These are phyloP conservation scores for Delia radicum DNA, from an alignment of 1,140 invertebrate genomes.

Conservation along the genomic window DNA sequence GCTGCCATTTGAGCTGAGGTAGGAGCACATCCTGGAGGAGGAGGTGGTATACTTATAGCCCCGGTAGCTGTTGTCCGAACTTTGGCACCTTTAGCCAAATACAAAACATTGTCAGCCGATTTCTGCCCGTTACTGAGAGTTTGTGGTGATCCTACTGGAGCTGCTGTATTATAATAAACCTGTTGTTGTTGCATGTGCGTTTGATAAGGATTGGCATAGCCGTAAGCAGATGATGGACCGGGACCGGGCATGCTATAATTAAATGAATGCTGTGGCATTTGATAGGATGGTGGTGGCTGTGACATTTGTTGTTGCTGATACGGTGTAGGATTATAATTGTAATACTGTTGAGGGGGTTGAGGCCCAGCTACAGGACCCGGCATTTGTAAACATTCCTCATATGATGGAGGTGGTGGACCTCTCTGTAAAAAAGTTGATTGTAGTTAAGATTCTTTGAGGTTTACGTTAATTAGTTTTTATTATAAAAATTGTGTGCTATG, in stretches of 20 bases:
- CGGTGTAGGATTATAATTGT: background rate
- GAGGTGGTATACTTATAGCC: slow-evolving; percentile 44
- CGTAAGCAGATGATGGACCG: background rate
- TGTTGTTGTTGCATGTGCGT: slow-evolving; percentile 26
- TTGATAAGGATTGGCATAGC: slow-evolving; percentile 7
- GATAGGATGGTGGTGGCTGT: background rate
- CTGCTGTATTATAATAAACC: slow-evolving; percentile 21
- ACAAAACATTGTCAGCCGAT: slow-evolving; percentile 35
- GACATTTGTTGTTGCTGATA: background rate
- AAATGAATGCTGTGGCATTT: background rate
- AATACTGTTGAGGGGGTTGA: slow-evolving; percentile 36
- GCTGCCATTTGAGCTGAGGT: slow-evolving; percentile 49
- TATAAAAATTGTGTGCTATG: too few species aligned
- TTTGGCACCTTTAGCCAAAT: slow-evolving; percentile 41
- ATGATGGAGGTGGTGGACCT: slow-evolving; percentile 45
- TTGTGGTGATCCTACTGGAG: background rate
- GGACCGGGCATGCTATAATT: background rate
- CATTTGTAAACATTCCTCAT: slow-evolving; percentile 45
- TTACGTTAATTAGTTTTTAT: background rate
- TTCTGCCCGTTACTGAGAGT: slow-evolving; percentile 32
- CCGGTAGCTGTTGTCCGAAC: slow-evolving; percentile 38
- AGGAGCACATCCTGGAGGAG: slow-evolving; percentile 46
- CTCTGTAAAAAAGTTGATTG: background rate
- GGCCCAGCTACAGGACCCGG: slow-evolving; percentile 7
- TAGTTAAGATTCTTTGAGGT: too few species aligned